These are phyloP conservation scores for Poeciliopsis turneri DNA, from an alignment of 2,797 vertebrate genomes.

Conservation along the genomic window DNA sequence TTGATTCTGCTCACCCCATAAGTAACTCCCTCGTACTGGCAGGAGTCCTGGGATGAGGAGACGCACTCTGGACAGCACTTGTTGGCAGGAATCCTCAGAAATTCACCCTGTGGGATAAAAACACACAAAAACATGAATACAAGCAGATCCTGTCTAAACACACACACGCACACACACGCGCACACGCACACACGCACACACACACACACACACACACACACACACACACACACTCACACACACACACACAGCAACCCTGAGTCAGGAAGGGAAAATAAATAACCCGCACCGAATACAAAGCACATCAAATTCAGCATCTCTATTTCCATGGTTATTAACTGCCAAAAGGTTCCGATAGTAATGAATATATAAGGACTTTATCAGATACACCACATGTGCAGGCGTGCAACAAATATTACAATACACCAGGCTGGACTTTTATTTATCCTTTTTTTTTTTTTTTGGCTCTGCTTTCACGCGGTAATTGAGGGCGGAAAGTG, in stretches of 20 bases:
- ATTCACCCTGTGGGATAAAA: conserved; percentile 82
- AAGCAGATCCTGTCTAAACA: neutral
- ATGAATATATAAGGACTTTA: conserved; percentile 14
- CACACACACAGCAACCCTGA: conserved; percentile 16
- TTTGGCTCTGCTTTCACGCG: neutral
- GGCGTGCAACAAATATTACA: conserved; percentile 10
- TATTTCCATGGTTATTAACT: conserved; percentile 33
- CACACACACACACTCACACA: neutral
- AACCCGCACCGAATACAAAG: conserved; percentile 11
- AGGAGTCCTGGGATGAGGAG: conserved; percentile 76
- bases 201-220: neutral
- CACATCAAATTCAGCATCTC: neutral
- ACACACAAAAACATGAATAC: conserved; percentile 20
- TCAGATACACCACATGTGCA: neutral
- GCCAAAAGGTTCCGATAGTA: neutral
- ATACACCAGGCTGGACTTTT: neutral
- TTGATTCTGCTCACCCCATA: conserved; percentile 84
- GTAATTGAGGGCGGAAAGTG: conserved; percentile 4
- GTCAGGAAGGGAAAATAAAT: neutral
- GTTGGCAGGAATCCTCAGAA: conserved; percentile 85
- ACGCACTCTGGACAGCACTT: conserved; percentile 90
- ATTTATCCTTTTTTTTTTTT: neutral
- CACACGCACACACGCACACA: neutral
- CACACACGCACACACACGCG: conserved; percentile 11
- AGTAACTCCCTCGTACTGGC: conserved; percentile 81